Percentiles rank a stretch among this genome's conserved stretches.
Conservation (phyloP, 2,888 invertebrate species). For the Sminthurinus aureus region DNA sequence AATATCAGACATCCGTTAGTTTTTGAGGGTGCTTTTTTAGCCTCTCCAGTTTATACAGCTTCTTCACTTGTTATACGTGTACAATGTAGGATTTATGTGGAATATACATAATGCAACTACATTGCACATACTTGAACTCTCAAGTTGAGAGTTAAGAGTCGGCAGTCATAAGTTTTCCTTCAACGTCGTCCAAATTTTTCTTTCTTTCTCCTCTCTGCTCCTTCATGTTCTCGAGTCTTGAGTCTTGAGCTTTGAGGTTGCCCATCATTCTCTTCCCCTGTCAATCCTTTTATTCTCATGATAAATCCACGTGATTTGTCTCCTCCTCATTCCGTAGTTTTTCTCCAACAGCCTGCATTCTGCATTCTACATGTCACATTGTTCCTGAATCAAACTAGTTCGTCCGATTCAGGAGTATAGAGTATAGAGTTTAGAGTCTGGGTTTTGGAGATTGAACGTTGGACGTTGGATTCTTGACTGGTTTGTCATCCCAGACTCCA, state of each 20-base stretch:
- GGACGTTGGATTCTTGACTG: too few species aligned
- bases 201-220: background rate
- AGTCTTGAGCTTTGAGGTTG: background rate
- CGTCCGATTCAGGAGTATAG: too few species aligned
- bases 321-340: background rate
- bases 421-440: too few species aligned
- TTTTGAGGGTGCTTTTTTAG: slow-evolving; percentile 29
- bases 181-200: slow-evolving; percentile 30
- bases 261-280: slow-evolving; percentile 4
- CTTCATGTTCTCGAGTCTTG: background rate
- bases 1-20: slow-evolving; percentile 11
- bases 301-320: slow-evolving; percentile 5
- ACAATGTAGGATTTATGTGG: too few species aligned
- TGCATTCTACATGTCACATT: background rate
- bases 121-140: too few species aligned
- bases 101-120: too few species aligned
- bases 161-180: slow-evolving; percentile 36
- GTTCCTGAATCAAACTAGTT: too few species aligned
- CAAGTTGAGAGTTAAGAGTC: background rate
- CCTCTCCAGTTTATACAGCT: too few species aligned
- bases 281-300: slow-evolving; percentile 15
- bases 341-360: background rate
- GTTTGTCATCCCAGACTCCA: background rate
- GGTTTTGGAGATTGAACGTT: too few species aligned
- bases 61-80: too few species aligned